Base-by-base conservation (phyloP, 2,888 invertebrate species). In the Phania funesta region DNA sequence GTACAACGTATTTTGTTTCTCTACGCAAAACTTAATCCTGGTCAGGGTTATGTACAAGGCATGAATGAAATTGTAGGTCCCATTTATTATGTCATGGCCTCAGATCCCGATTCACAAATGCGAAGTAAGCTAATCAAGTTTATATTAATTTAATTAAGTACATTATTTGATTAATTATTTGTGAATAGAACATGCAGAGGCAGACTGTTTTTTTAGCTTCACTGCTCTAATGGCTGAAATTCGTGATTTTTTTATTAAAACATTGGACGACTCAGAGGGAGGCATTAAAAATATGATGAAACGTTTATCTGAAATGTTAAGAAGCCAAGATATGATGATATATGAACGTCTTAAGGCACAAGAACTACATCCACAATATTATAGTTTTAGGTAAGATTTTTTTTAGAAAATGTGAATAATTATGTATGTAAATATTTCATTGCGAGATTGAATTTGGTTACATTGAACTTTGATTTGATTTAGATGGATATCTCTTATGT, bases 1-100 rank as follows among this genome's bases (percentile, higher is more conserved):
- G 96, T 98, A 0, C 98, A 99, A 90, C 93, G 99, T 80, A 97
- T 99, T 90, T 92, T 99, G 76, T 99, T 99, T 91, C 93, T 99
- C 0, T 99, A 99, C 90, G 98, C 98, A 0, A 99, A 99, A 92
- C 93, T 99, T 13, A 99, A 99, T 92, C 98, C 99, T 0, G 99
- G 99, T 0, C 98, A 99, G 89, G 95, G 98, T 11, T 97, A 97
- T 89, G 97, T 97, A 0, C 97, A 99, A 92, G 99, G 99, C 68
- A 99, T 99, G 99, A 99, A 99, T 92, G 99, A 99, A 92, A 98
- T 99, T 86, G 95, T 99, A 52, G 99, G 99, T 0, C 99, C 99
- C 7, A 97, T 99, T 87, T 99, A 99, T 92, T 98, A 98, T 91
- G 96, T 97, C 0, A 97, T 99, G 91, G 99, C 99, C 7, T 96